Percentiles rank a stretch among this genome's conserved stretches.
phyloP scores from a whole-genome alignment of 2,113 vertebrate genomes.

The Istiophorus platypterus region DNA sequence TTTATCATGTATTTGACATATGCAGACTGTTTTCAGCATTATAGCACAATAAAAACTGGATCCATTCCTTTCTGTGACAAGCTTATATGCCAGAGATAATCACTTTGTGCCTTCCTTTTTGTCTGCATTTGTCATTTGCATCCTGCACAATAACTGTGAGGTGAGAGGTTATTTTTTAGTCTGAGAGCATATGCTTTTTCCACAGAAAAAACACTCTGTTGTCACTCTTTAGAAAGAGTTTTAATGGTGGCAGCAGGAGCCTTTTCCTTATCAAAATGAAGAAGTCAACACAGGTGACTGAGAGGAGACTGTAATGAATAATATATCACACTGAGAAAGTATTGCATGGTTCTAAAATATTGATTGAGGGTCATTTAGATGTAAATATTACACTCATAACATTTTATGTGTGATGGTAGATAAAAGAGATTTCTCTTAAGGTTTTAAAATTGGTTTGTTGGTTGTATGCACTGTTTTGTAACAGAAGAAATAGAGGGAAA shows the following conservation, averaged over 20 bases:
- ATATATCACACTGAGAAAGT: not conserved
- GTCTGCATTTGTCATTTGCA: conserved; percentile 8
- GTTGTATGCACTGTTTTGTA: not conserved
- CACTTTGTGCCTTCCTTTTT: not conserved
- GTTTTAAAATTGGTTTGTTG: not conserved
- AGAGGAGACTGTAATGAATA: not conserved
- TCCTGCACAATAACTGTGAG: not conserved
- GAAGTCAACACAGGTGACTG: not conserved
- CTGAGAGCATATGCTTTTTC: conserved; percentile 1
- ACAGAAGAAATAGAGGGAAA: conserved; percentile 20
- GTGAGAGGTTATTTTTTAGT: not conserved
- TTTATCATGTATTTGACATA: not conserved
- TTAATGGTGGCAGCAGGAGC: conserved; percentile 16
- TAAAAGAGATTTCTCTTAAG: not conserved
- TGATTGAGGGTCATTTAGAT: conserved; percentile 2
- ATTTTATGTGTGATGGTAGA: not conserved
- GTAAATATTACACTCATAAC: not conserved
- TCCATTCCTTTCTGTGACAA: not conserved
- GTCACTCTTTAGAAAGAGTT: not conserved
- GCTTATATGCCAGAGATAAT: not conserved
- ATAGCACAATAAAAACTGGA: not conserved
- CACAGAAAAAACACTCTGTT: not conserved
- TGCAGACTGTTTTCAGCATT: not conserved
- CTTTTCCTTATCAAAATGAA: not conserved
- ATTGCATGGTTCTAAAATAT: not conserved